Percentiles rank a stretch among this genome's conserved stretches.
Evolutionary conservation across 64 coral and sea anemone genomes (phyloP).

Genomic region (Anthopleura sola): DNA sequence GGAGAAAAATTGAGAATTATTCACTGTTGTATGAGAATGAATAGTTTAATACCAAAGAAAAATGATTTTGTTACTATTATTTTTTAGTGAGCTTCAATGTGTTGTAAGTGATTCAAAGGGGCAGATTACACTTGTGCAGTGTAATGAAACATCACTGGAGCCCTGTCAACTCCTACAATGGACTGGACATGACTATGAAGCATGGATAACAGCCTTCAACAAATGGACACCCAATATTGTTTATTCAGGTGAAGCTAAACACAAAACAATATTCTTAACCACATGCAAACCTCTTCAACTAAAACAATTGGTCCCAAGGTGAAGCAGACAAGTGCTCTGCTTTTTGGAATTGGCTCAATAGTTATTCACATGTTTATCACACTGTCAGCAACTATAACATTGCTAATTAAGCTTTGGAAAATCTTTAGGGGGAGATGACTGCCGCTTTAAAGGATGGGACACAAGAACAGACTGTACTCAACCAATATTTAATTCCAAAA

Average conservation of each 20-base stretch:
- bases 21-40: too few species aligned
- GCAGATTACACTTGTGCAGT: conserved; percentile 41
- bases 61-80: background rate
- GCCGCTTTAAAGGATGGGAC: conserved; percentile 85
- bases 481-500: conserved; percentile 79
- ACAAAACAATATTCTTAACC: too few species aligned
- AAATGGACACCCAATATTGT: conserved; percentile 68
- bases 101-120: conserved; percentile 82
- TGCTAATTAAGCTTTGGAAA: background rate
- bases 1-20: too few species aligned
- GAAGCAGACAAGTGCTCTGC: background rate
- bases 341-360: background rate
- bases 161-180: conserved; percentile 55
- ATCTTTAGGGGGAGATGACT: conserved; percentile 91
- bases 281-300: too few species aligned
- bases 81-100: conserved; percentile 8
- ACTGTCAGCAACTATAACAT: too few species aligned
- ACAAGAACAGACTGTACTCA: conserved; percentile 67
- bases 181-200: conserved; percentile 87
- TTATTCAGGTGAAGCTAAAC: conserved; percentile 97
- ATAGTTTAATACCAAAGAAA: background rate
- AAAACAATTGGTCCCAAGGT: too few species aligned
- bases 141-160: conserved; percentile 51
- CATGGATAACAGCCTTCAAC: conserved; percentile 89
- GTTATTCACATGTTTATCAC: too few species aligned